Evolutionary conservation across 1,140 invertebrate species (phyloP).

Genomic region (Lamellibrachia luymesi): DNA sequence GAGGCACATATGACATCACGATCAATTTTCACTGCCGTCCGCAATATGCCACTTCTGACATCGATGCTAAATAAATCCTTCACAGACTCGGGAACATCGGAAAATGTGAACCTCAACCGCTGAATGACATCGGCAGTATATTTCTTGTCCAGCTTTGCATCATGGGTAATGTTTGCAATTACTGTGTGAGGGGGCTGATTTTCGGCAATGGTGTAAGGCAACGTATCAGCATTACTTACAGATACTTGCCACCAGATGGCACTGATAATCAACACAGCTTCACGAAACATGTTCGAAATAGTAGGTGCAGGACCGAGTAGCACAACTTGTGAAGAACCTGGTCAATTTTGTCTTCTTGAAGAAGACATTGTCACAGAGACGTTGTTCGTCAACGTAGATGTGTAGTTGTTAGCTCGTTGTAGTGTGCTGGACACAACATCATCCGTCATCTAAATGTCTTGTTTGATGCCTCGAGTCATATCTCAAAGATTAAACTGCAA

Average conservation of each 20-base stretch:
- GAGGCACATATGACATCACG: slow-evolving; percentile 17
- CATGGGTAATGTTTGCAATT: background rate
- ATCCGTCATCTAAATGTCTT: background rate
- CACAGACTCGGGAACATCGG: background rate
- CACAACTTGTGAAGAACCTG: background rate
- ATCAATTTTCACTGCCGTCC: slow-evolving; percentile 2
- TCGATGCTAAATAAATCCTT: slow-evolving; percentile 12
- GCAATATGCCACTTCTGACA: background rate
- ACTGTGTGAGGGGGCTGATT: background rate
- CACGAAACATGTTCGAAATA: background rate
- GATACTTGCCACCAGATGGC: background rate
- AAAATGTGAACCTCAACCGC: background rate
- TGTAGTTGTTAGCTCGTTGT: background rate
- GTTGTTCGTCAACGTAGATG: background rate
- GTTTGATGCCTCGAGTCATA: background rate
- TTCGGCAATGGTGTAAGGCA: slow-evolving; percentile 2
- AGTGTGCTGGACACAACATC: background rate
- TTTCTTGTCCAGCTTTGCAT: slow-evolving; percentile 3
- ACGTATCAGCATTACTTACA: background rate
- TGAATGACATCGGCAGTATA: background rate
- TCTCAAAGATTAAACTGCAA: background rate
- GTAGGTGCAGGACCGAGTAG: background rate
- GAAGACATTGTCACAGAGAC: background rate
- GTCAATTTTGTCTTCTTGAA: background rate
- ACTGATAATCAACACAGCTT: background rate